Conservation (phyloP, 2,113 vertebrate genomes). For the Taxidea taxus region DNA sequence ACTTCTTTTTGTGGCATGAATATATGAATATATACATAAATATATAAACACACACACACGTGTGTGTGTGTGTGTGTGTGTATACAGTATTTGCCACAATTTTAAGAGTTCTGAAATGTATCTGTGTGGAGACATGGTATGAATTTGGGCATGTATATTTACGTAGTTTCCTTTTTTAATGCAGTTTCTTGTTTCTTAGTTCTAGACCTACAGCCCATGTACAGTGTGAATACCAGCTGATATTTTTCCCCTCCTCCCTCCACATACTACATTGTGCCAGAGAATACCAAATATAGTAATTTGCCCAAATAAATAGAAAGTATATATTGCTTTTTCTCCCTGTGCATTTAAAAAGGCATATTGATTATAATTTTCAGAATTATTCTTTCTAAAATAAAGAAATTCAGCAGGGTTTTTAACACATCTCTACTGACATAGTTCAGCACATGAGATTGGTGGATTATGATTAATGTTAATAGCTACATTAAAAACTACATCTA, state of each 20-base stretch:
- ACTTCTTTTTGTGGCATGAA: conserved; percentile 78
- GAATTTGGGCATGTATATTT: conserved; percentile 77
- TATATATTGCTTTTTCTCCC: conserved; percentile 65
- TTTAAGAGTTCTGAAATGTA: conserved; percentile 72
- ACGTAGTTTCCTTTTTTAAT: conserved; percentile 76
- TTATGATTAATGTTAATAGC: conserved; percentile 90
- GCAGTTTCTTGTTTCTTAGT: conserved; percentile 69
- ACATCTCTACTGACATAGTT: conserved; percentile 85
- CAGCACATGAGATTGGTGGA: conserved; percentile 82
- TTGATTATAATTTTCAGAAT: conserved; percentile 58
- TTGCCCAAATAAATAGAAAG: conserved; percentile 57
- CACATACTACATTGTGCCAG: neutral
- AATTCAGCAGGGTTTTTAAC: conserved; percentile 78
- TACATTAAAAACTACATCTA: conserved; percentile 90
- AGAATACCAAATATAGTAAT: conserved; percentile 64
- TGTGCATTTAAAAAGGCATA: conserved; percentile 65
- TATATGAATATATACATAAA: neutral
- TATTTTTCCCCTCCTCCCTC: neutral
- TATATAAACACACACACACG: neutral
- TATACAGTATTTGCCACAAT: conserved; percentile 81
- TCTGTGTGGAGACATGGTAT: conserved; percentile 70
- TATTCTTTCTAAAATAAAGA: conserved; percentile 73
- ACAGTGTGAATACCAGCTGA: conserved; percentile 54
- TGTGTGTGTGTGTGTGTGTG: conserved; percentile 51
- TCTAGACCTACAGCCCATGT: conserved; percentile 42